Evolutionary conservation across 2,888 invertebrate genomes (phyloP), one percentile per base, ranked within the genome.

Genomic region (Cryptus viduatorius): DNA sequence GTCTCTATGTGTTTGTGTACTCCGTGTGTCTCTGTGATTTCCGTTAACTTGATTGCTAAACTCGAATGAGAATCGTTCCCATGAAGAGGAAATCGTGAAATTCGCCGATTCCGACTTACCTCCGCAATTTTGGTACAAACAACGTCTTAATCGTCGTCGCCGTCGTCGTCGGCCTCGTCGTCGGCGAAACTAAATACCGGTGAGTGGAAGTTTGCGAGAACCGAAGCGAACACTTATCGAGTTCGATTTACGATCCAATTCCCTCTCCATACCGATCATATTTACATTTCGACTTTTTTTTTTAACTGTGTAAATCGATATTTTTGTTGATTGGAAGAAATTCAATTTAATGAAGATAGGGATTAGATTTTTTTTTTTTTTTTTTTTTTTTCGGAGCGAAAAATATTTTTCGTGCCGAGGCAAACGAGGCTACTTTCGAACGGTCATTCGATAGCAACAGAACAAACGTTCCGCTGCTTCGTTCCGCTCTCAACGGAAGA

Each of bases 1-100:
- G 53, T 53, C 8, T 53, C 16, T 10, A 19, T 56, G 56, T 24
- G 24, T 56, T 12, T 56, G 16, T 16, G 56, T 24, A 4, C 24
- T 50, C 50, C 16, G 56, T 56, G 61, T 48, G 5, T 29, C 19
- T 48, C 16, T 59, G 78, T 73, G 50, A 77, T 73, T 82, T 82
- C 67, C 73, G 82, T 65, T 68, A 78, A 29, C 42, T 67, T 44
- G 73, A 82, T 78, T 78, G 82, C 61, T 59, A 73, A 82, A 72
- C 73, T 78, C 24, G 59, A 67, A 53, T n/a, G 42, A 12, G 53
- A 16, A 69, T 53, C 73, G 29, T 31, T 46, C 16, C 59, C 46
- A 46, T 48, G 59, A 78, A 31, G 68, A 73, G 72, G 29, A 68
- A 46, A 72, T 82, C 78, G 56, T 61, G 72, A 73, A 67, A 78